phyloP scores from a whole-genome alignment of 2,797 vertebrate species.

The Lepus townsendii region DNA sequence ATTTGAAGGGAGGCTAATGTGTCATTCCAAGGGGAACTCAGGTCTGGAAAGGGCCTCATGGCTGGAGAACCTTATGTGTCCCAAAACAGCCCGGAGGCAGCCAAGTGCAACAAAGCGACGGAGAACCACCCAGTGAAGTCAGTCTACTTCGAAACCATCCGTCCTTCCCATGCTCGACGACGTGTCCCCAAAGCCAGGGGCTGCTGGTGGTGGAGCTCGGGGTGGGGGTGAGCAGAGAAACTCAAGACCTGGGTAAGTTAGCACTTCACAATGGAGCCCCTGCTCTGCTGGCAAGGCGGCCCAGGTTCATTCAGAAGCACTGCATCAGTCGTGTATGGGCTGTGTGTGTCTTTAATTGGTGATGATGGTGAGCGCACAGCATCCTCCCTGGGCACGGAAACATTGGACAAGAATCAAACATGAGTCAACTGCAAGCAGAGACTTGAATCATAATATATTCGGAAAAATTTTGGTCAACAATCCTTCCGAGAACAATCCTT shows the following conservation, averaged over 20 bases:
- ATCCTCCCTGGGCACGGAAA: constrained; percentile 32
- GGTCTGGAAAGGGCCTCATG: constrained; percentile 71
- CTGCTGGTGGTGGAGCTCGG: background rate
- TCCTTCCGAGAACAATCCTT: constrained; percentile 61
- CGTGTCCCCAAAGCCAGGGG: constrained; percentile 4
- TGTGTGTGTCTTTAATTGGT: constrained; percentile 13
- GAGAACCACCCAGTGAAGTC: constrained; percentile 73
- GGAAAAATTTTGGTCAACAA: constrained; percentile 61
- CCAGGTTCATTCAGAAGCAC: constrained; percentile 25
- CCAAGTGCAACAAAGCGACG: constrained; percentile 71
- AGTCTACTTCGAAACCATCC: constrained; percentile 21
- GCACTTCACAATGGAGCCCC: background rate
- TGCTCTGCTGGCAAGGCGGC: background rate
- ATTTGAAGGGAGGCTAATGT: constrained; percentile 66
- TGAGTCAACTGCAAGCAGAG: constrained; percentile 71
- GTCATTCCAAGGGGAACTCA: constrained; percentile 78
- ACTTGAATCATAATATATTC: constrained; percentile 66
- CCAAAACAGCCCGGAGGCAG: constrained; percentile 61
- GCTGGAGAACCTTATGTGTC: constrained; percentile 72
- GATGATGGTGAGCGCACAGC: constrained; percentile 1
- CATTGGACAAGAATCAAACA: constrained; percentile 40
- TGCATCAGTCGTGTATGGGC: background rate
- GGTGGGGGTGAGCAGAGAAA: background rate
- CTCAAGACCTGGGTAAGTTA: background rate
- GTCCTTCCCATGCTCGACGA: constrained; percentile 48